Evolutionary conservation across 2,888 invertebrate genomes (phyloP), one percentile per base, ranked within the genome.

Genomic region (Athripsodes cinereus): DNA sequence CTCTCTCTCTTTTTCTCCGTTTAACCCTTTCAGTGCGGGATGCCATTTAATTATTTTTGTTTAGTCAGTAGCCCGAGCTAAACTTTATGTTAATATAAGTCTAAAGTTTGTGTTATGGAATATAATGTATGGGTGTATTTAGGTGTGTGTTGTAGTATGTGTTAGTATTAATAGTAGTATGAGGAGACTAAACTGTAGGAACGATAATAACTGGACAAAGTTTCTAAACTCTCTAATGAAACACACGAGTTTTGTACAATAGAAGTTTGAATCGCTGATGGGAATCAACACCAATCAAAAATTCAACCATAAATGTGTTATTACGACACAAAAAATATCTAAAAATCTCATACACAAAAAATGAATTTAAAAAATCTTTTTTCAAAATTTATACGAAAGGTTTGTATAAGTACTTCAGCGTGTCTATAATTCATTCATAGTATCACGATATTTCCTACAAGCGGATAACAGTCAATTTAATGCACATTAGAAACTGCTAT

Each of bases 211-310:
- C 57, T 53, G 53, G 49, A 48, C 57, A 21, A 57, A 53, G 44
- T 57, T 52, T 47, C 57, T 53, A 57, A 57, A 57, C 57, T 57
- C 56, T 57, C 57, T 57, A 57, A 57, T 57, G 57, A 57, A 57
- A 57, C 53, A 57, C 57, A 53, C 57, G 35, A 57, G 57, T 49
- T 57, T 48, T 49, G 49, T 40, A 40, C 40, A 40, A 40, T 40
- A 16, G 40, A 40, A 40, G 40, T 40, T 40, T 16, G 40, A 16
- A 40, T 13, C 40, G 13, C 16, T 16, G 26, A 26, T 5, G 40
- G 40, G 13, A 40, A 16, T 3, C 40, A 10, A 26, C 3, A 10
- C 26, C 3, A 26, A 3, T 26, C 26, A 26, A 6, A 26, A 26
- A 26, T n/a, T n/a, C n/a, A n/a, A n/a, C n/a, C n/a, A n/a, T n/a